Evolutionary conservation across 2,888 invertebrate genomes (phyloP).

Genomic region (Hydriomena furcata): DNA sequence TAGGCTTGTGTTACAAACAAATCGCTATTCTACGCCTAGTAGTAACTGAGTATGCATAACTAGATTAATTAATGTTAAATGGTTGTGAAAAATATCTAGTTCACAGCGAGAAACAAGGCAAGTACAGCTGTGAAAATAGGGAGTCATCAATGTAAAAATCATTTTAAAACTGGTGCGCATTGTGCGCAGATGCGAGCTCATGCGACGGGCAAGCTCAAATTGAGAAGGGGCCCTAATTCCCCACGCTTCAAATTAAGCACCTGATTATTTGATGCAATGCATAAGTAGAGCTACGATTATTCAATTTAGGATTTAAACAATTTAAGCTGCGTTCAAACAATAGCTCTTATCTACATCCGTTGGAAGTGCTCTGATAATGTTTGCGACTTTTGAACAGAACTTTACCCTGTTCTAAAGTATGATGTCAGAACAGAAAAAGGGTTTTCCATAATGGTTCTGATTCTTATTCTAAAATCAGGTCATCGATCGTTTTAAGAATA

Average conservation of each 20-base stretch:
- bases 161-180: conserved; percentile 14
- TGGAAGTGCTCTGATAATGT: conserved; percentile 1
- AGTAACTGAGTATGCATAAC: conserved; percentile 26
- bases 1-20: conserved; percentile 22
- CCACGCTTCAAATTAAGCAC: conserved; percentile 9
- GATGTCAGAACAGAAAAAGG: neutral
- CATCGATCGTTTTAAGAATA: neutral
- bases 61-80: conserved; percentile 46
- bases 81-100: conserved; percentile 35
- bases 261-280: neutral
- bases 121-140: neutral
- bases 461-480: neutral
- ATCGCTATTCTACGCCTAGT: conserved; percentile 30
- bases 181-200: conserved; percentile 14
- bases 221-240: conserved; percentile 27
- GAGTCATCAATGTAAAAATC: conserved; percentile 9
- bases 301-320: neutral
- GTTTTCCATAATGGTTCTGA: neutral
- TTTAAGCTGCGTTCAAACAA: neutral
- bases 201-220: conserved; percentile 17
- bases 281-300: neutral
- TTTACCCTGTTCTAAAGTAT: conserved; percentile 2
- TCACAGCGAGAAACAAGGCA: conserved; percentile 14
- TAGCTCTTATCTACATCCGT: conserved; percentile 11
- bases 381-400: neutral